These are phyloP conservation scores for Sisor rabdophorus DNA, from an alignment of 2,113 vertebrate genomes.

Conservation along the genomic window DNA sequence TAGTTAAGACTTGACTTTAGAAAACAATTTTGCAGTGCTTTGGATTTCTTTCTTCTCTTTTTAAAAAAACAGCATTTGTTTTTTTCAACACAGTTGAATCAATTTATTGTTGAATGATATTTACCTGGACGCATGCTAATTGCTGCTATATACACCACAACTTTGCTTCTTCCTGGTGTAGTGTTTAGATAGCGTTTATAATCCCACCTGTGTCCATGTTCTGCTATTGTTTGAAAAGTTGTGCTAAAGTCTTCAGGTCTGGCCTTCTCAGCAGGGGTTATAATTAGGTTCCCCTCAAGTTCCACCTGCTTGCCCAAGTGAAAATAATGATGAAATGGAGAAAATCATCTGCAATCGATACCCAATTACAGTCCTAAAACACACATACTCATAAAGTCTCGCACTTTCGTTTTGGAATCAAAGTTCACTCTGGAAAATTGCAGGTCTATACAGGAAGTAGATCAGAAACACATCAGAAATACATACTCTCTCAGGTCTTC, in stretches of 20 bases:
- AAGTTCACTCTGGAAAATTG: constrained; percentile 23
- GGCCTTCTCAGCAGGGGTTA: constrained; percentile 61
- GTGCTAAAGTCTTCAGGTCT: constrained; percentile 45
- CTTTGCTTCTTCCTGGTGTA: background rate
- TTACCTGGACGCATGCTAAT: background rate
- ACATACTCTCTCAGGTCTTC: constrained; percentile 14
- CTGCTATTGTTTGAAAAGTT: constrained; percentile 50
- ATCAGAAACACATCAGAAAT: background rate
- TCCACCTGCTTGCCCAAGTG: constrained; percentile 64
- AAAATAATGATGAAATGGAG: constrained; percentile 65
- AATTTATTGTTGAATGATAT: background rate
- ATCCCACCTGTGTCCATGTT: background rate
- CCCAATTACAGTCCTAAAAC: constrained; percentile 62
- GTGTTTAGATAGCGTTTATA: background rate
- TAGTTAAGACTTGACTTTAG: background rate
- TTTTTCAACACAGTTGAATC: background rate
- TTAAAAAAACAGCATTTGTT: background rate
- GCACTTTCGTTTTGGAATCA: constrained; percentile 29
- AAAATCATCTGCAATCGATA: constrained; percentile 69
- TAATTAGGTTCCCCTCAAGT: constrained; percentile 69
- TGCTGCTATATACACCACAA: too few species aligned
- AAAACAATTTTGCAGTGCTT: background rate
- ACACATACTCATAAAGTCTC: constrained; percentile 49
- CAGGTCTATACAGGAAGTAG: constrained; percentile 27
- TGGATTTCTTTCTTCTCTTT: too few species aligned